Percentiles rank a stretch among this genome's conserved stretches.
These are phyloP conservation scores for Diorhabda sublineata DNA, from an alignment of 1,140 invertebrate species.

Conservation along the genomic window DNA sequence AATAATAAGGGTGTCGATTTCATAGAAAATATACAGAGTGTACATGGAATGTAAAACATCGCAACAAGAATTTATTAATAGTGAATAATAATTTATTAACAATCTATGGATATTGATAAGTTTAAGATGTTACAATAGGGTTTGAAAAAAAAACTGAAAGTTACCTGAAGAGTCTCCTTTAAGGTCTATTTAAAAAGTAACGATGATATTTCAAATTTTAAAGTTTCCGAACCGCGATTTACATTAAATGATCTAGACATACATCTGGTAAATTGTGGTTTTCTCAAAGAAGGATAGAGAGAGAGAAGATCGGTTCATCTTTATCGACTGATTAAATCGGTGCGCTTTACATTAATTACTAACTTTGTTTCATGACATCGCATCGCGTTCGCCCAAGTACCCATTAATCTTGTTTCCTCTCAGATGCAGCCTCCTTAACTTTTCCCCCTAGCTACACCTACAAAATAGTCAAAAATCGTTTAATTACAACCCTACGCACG, in stretches of 20 bases:
- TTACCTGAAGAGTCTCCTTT: too few relatives aligned
- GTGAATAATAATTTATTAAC: too few relatives aligned
- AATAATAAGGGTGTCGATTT: too few relatives aligned
- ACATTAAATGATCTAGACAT: background rate
- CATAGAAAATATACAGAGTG: too few relatives aligned
- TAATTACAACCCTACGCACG: too few relatives aligned
- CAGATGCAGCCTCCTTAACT: background rate
- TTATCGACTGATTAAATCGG: conserved; percentile 2
- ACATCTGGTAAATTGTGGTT: background rate
- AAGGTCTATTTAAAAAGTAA: too few relatives aligned
- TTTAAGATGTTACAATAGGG: too few relatives aligned
- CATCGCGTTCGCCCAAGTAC: background rate
- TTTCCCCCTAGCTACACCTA: background rate
- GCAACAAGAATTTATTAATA: too few relatives aligned
- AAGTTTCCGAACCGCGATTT: background rate
- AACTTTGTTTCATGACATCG: background rate
- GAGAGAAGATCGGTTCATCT: background rate
- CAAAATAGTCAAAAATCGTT: background rate
- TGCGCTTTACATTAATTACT: background rate
- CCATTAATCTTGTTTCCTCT: conserved; percentile 2
- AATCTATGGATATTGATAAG: too few relatives aligned
- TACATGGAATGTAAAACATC: too few relatives aligned
- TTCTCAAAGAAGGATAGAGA: background rate
- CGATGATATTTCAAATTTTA: too few relatives aligned
- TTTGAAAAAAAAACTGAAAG: too few relatives aligned